Percentiles rank a stretch among this genome's conserved stretches.
These are phyloP conservation scores for Polyergus mexicanus DNA, from an alignment of 1,140 invertebrate genomes.

Conservation along the genomic window DNA sequence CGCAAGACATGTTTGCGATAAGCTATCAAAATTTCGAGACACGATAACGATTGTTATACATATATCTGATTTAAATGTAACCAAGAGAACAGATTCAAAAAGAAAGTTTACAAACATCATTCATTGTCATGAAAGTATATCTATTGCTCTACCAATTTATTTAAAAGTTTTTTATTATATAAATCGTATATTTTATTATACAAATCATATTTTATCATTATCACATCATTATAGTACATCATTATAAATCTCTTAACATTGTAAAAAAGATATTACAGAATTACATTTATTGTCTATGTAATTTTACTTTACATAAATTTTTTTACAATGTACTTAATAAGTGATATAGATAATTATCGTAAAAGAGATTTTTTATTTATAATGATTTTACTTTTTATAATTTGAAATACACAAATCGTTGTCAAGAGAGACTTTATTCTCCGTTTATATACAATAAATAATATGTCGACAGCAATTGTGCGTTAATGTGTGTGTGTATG, in stretches of 20 bases:
- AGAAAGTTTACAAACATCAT: conserved; percentile 33
- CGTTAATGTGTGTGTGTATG: too few relatives aligned
- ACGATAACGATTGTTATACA: conserved; percentile 9
- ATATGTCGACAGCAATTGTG: neutral
- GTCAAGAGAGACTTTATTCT: neutral
- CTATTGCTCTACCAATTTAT: neutral
- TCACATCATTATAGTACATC: too few relatives aligned
- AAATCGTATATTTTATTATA: too few relatives aligned
- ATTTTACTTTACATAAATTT: too few relatives aligned
- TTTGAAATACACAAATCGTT: neutral
- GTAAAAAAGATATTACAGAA: too few relatives aligned
- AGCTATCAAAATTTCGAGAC: neutral
- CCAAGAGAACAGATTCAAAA: neutral
- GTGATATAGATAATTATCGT: neutral
- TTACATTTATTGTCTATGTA: too few relatives aligned
- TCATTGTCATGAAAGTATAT: neutral
- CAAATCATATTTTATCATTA: too few relatives aligned
- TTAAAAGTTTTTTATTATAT: neutral
- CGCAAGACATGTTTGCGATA: neutral
- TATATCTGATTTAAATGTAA: neutral
- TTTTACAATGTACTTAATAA: neutral
- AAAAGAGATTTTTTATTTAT: neutral
- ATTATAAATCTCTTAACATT: neutral
- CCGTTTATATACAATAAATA: neutral
- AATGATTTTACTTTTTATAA: neutral